Evolutionary conservation across 2,113 vertebrate species (phyloP).

Genomic region (Abramis brama): DNA sequence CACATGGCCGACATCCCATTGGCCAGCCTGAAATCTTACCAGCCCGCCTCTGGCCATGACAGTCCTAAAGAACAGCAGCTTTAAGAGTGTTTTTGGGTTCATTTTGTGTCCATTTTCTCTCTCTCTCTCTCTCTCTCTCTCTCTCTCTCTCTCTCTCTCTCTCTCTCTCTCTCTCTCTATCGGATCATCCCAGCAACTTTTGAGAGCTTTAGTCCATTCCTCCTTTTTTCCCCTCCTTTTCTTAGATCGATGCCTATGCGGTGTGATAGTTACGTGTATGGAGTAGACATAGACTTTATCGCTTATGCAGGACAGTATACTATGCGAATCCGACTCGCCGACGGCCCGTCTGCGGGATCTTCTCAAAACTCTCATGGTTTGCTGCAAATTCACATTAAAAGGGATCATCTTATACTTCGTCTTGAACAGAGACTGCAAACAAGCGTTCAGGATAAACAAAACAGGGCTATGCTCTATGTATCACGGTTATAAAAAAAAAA

Average conservation of each 20-base stretch:
- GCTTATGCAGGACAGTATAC: conserved; percentile 85
- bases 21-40: conserved; percentile 95
- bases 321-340: conserved; percentile 74
- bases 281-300: conserved; percentile 71
- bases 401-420: conserved; percentile 58
- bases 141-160: too few relatives aligned
- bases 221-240: conserved; percentile 8
- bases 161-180: background rate
- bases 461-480: conserved; percentile 29
- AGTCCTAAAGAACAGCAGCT: conserved; percentile 98
- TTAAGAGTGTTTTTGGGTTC: conserved; percentile 75
- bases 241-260: conserved; percentile 55
- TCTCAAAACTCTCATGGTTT: conserved; percentile 62
- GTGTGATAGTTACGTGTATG: conserved; percentile 56
- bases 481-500: conserved; percentile 20
- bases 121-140: background rate
- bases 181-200: conserved; percentile 36
- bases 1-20: conserved; percentile 94
- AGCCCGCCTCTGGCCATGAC: conserved; percentile 86
- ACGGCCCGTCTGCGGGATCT: conserved; percentile 74
- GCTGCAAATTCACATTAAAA: conserved; percentile 64
- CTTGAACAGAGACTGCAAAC: conserved; percentile 56
- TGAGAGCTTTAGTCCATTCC: conserved; percentile 21
- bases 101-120: background rate
- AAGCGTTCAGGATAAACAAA: conserved; percentile 41